Base-by-base conservation (phyloP, 2,888 invertebrate genomes). In the Zhengitettix transpicula region DNA sequence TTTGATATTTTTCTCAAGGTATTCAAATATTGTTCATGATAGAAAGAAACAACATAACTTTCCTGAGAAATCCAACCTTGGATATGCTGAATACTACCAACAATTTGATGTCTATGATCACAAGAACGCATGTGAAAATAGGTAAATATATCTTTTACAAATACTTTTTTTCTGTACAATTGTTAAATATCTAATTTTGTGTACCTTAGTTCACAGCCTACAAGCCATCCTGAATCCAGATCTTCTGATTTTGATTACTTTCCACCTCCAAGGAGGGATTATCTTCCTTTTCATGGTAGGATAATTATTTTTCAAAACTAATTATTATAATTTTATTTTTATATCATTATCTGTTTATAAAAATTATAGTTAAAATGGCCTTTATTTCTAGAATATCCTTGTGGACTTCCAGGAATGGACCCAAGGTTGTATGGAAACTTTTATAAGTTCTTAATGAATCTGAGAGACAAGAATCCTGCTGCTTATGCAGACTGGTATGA, bases 401-500 rank as follows among this genome's bases (percentile, higher is more conserved):
- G 42, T 60, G 59, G 56, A 14, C 51, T 56, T 17, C 59, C 40
- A 15, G 47, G 47, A 47, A 15, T 56, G 28, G 81, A 82, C 71
- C 78, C 80, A 60, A 81, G 80, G 74, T 73, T 73, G 70, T 76
- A 77, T 64, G 65, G 65, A 47, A 82, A 81, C 71, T 78, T 81
- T 55, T 76, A 76, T 65, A 81, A 83, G 69, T 89, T 88, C 75
- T 84, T 86, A 70, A 87, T 87, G 73, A 86, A 85, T 70, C 76
- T 90, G 71, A 81, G 88, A 8, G 78, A 82, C 61, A 82, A 81
- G 55, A 84, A 90, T 78, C 89, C 90, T 28, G 83, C 83, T 67
- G 85, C 85, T 40, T 90, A 90, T 74, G 79, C 85, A 64, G 83
- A 82, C 68, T 81, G 86, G 78, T 90, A 89, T 75, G 56, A 65